Conservation (phyloP, 2,888 invertebrate species). For the Scaptodrosophila latifasciaeformis region DNA sequence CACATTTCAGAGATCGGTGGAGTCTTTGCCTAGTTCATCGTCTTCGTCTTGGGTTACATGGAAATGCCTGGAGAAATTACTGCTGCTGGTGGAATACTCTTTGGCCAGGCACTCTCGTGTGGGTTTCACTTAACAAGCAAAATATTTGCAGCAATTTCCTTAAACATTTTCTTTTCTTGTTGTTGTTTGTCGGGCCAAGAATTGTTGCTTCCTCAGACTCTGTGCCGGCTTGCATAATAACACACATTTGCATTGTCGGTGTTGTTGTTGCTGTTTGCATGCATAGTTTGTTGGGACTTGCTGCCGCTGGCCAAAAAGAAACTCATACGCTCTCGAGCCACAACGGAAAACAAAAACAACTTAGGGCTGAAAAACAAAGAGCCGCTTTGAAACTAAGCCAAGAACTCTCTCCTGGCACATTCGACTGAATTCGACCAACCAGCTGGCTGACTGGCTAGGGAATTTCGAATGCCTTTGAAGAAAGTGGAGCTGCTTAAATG, state of each 20-base stretch:
- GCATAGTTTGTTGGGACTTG: conserved; percentile 32
- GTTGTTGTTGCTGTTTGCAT: conserved; percentile 20
- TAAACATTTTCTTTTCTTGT: conserved; percentile 60
- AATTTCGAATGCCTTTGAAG: too few species aligned
- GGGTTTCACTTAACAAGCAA: conserved; percentile 69
- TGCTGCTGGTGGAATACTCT: too few species aligned
- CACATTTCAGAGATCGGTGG: too few species aligned
- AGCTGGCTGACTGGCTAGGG: not conserved
- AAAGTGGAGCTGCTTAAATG: too few species aligned
- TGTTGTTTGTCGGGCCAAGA: conserved; percentile 18
- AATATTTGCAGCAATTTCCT: conserved; percentile 69
- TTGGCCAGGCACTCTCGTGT: too few species aligned
- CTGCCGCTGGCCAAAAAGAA: conserved; percentile 34
- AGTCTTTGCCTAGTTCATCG: too few species aligned
- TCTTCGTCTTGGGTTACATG: too few species aligned
- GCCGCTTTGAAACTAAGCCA: too few species aligned
- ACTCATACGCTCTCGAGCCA: conserved; percentile 13
- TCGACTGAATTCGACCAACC: too few species aligned
- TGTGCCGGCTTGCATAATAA: conserved; percentile 27
- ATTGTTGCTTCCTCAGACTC: conserved; percentile 5
- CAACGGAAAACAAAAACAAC: conserved; percentile 27
- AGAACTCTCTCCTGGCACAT: too few species aligned
- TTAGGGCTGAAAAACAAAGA: conserved; percentile 4
- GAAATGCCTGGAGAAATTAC: too few species aligned
- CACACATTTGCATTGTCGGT: conserved; percentile 49